Percentiles rank a stretch among this genome's conserved stretches.
Evolutionary conservation across 2,113 vertebrate species (phyloP).

Genomic region (Diadophis punctatus): DNA sequence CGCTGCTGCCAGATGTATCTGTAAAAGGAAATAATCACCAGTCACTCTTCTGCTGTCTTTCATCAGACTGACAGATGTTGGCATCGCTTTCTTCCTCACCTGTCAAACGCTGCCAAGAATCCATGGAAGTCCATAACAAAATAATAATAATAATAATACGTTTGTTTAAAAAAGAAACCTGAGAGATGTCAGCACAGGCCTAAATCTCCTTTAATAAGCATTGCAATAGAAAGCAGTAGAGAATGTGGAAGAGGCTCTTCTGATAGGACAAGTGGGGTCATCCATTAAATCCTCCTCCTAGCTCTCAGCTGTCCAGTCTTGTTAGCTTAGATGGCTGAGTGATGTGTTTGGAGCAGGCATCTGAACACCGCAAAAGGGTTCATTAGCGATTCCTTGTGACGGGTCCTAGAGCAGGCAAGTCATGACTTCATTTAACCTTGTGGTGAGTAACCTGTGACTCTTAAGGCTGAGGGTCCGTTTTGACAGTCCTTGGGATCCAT

Average conservation of each 20-base stretch:
- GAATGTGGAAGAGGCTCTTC: neutral
- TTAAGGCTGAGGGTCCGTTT: neutral
- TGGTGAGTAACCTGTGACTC: neutral
- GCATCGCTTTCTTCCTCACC: neutral
- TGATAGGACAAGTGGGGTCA: conserved; percentile 5
- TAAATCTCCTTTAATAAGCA: neutral
- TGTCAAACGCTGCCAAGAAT: neutral
- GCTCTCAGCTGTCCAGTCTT: conserved; percentile 9
- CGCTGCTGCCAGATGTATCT: neutral
- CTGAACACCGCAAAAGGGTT: neutral
- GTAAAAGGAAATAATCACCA: neutral
- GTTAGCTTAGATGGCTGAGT: neutral
- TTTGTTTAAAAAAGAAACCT: neutral
- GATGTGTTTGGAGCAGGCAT: conserved; percentile 2
- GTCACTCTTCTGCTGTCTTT: neutral
- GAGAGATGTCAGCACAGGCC: neutral
- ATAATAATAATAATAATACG: neutral
- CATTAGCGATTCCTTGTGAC: neutral
- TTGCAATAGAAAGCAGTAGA: neutral
- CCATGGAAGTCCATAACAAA: neutral
- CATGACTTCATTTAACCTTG: neutral
- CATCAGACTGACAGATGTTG: neutral
- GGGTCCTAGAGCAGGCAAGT: neutral
- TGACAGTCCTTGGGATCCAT: neutral
- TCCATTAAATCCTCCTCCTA: conserved; percentile 14